A percentile compares a stretch with the other conserved stretches of the same genome.
Evolutionary conservation across 2,888 invertebrate species (phyloP).

Genomic region (Dynastes maya): DNA sequence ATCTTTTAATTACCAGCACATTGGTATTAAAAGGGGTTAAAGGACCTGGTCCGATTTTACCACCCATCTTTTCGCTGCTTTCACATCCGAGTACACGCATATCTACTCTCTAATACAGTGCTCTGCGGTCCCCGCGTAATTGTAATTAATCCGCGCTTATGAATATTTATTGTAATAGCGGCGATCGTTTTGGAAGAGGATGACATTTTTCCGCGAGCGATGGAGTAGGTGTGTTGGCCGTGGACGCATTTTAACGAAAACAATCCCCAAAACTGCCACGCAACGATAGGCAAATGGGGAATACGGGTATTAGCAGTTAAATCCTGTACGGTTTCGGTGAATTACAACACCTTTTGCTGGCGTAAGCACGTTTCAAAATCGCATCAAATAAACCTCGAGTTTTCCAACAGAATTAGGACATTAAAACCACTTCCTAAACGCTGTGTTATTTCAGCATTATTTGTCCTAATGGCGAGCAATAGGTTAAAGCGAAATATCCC

Average conservation of each 20-base stretch:
- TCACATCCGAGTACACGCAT: conserved; percentile 59
- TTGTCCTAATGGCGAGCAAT: no score
- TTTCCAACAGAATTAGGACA: neutral
- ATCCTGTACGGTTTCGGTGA: conserved; percentile 7
- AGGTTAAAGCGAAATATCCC: no score
- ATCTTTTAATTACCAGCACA: conserved; percentile 60
- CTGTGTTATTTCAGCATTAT: no score
- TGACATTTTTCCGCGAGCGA: conserved; percentile 28
- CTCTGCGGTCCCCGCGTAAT: conserved; percentile 56
- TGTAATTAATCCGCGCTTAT: conserved; percentile 59
- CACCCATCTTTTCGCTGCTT: conserved; percentile 53
- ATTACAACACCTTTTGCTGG: conserved; percentile 18
- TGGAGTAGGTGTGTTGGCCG: neutral
- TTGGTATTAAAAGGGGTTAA: conserved; percentile 51
- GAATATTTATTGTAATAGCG: conserved; percentile 58
- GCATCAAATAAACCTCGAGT: neutral
- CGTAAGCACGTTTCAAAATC: neutral
- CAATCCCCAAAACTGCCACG: neutral
- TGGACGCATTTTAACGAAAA: conserved; percentile 14
- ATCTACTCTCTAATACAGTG: conserved; percentile 60
- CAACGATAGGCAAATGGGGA: neutral
- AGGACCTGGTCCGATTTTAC: conserved; percentile 35
- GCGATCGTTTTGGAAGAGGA: conserved; percentile 49
- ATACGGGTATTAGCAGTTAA: conserved; percentile 16
- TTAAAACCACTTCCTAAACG: no score